Conservation (phyloP, 2,888 invertebrate species). For the Blomia tropicalis region DNA sequence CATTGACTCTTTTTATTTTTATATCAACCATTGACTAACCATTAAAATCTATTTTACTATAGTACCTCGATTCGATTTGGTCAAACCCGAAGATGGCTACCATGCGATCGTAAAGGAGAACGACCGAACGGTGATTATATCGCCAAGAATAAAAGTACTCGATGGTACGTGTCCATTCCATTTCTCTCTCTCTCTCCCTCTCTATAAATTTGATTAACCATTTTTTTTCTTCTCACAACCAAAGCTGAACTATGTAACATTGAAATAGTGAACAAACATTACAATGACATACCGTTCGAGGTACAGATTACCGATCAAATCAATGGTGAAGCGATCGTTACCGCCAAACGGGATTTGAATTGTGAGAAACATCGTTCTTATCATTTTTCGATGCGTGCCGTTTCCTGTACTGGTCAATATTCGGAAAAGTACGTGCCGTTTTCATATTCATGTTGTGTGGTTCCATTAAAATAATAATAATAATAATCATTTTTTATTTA, state of each 20-base stretch:
- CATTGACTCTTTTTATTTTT: not conserved
- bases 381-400: slow-evolving; percentile 85
- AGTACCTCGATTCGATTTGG: slow-evolving; percentile 46
- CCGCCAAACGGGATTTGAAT: slow-evolving; percentile 66
- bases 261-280: slow-evolving; percentile 75
- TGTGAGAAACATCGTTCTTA: slow-evolving; percentile 85
- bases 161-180: slow-evolving; percentile 38
- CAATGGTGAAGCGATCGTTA: slow-evolving; percentile 58
- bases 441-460: not conserved
- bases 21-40: not conserved
- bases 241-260: slow-evolving; percentile 66
- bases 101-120: slow-evolving; percentile 83
- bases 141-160: slow-evolving; percentile 69
- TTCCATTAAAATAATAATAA: not conserved
- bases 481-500: not conserved
- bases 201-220: not conserved
- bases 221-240: slow-evolving; percentile 19
- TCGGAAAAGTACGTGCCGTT: slow-evolving; percentile 52
- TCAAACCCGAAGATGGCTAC: slow-evolving; percentile 68
- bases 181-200: not conserved
- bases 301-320: slow-evolving; percentile 40
- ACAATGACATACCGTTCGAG: slow-evolving; percentile 83
- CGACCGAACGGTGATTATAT: slow-evolving; percentile 77
- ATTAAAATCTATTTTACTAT: slow-evolving; percentile 1
- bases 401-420: slow-evolving; percentile 71